Evolutionary conservation across 2,888 invertebrate species (phyloP), one percentile per base, ranked within the genome.

Genomic region (Spicauda simplicius): DNA sequence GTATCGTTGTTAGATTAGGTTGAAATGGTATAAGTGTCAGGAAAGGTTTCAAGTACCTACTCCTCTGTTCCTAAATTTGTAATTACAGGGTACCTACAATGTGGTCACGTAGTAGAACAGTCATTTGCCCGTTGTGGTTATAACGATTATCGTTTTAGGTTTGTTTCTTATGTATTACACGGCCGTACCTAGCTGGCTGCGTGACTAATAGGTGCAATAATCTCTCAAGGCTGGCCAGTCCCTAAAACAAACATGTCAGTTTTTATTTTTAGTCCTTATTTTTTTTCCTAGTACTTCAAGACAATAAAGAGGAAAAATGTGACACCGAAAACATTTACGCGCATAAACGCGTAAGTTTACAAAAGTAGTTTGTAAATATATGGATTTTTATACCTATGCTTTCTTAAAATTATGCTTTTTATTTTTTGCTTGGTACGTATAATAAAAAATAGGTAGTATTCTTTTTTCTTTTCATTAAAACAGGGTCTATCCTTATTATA

Each of bases 81-180:
- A 33, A 10, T 33, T 33, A 33, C 33, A 33, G 6, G 25, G 41
- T 14, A 14, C 14, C 7, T 45, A 45, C 45, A 14, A n/a, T 37
- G 45, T 45, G 14, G 61, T 62, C 53, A 33, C 56, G 30, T 63
- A 45, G 2, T 8, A 8, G 18, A 20, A 25, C 12, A 56, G 18
- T 18, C 58, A 71, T 64, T 66, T 30, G n/a, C 37, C 57, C 57
- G 30, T 63, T 64, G 62, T 50, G 20, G 25, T 69, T 67, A 71
- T 69, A 57, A 64, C 20, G 56, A 68, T 68, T 64, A 69, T 71
- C 65, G 63, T 68, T 70, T 71, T 70, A 58, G 73, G 72, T 73
- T 79, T 74, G 73, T 76, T 61, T 74, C 55, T 59, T 74, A 77
- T 77, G 76, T 80, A 77, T 79, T 80, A 80, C 81, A 80, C 77